Evolutionary conservation across 1,140 invertebrate genomes (phyloP).

Genomic region (Pissodes strobi): DNA sequence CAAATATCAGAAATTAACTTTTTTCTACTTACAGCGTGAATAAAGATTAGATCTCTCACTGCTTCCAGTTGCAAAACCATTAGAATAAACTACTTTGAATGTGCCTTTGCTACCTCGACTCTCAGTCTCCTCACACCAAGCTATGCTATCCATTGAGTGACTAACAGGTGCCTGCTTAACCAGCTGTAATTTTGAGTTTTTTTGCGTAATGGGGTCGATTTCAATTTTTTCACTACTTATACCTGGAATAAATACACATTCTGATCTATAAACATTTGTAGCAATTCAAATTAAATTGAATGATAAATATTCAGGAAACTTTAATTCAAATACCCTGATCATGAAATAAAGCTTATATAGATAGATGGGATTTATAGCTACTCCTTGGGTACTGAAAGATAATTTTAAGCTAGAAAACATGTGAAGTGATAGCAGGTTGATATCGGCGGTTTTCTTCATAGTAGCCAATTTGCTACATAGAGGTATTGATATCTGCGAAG

Average conservation of each 20-base stretch:
- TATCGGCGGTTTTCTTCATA: no score
- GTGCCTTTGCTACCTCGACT: slow-evolving; percentile 65
- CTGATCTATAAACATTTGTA: background rate
- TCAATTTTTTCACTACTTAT: slow-evolving; percentile 90
- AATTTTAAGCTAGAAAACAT: no score
- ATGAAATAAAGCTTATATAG: no score
- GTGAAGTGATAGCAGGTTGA: no score
- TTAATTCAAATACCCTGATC: no score
- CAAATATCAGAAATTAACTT: no score
- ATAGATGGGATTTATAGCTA: no score
- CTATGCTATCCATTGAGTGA: slow-evolving; percentile 83
- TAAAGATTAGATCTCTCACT: slow-evolving; percentile 12
- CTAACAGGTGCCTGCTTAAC: slow-evolving; percentile 70
- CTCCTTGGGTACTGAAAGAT: no score
- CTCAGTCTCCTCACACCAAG: slow-evolving; percentile 81
- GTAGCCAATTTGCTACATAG: no score
- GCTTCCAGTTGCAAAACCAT: slow-evolving; percentile 30
- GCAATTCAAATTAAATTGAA: no score
- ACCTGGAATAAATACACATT: slow-evolving; percentile 55
- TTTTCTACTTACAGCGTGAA: slow-evolving; percentile 12
- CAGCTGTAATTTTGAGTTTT: slow-evolving; percentile 74
- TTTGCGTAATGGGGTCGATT: slow-evolving; percentile 79
- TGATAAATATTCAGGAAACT: no score
- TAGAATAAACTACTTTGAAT: slow-evolving; percentile 67
- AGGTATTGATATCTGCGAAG: no score